These are phyloP conservation scores for Chironex yamaguchii DNA, from an alignment of 30 jellyfish, hydroid and myxozoan species.

Conservation along the genomic window DNA sequence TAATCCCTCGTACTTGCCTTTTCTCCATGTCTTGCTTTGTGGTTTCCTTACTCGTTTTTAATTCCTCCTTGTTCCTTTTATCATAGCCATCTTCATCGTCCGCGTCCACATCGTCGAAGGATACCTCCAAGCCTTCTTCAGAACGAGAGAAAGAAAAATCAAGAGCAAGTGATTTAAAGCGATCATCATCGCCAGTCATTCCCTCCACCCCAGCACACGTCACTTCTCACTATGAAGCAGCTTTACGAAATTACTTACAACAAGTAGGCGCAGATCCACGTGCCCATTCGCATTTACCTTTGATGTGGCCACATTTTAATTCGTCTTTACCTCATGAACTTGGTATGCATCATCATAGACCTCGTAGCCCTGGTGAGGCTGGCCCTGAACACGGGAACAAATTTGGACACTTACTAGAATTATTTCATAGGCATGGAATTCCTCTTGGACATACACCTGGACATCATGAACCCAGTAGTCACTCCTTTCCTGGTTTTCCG, in stretches of 20 bases:
- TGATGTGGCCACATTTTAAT: slow-evolving; percentile 73
- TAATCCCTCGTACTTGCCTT: too few relatives aligned
- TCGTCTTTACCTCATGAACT: slow-evolving; percentile 77
- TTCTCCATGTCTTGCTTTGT: background rate
- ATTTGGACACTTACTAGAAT: slow-evolving; percentile 70
- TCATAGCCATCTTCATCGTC: too few relatives aligned
- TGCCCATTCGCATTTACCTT: slow-evolving; percentile 67
- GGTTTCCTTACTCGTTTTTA: too few relatives aligned
- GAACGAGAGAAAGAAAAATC: slow-evolving; percentile 38
- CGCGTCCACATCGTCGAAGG: slow-evolving; percentile 5
- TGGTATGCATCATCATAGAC: slow-evolving; percentile 47
- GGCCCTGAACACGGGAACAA: slow-evolving; percentile 53
- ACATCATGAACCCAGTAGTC: slow-evolving; percentile 46
- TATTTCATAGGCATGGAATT: slow-evolving; percentile 67
- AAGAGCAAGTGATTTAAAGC: slow-evolving; percentile 28
- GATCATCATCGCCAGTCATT: slow-evolving; percentile 63
- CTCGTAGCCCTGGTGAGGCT: slow-evolving; percentile 69
- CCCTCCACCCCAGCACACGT: slow-evolving; percentile 95
- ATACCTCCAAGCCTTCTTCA: background rate
- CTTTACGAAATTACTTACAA: slow-evolving; percentile 63
- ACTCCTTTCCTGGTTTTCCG: slow-evolving; percentile 69
- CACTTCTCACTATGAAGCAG: slow-evolving; percentile 86
- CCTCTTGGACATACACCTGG: slow-evolving; percentile 60
- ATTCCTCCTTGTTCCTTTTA: too few relatives aligned
- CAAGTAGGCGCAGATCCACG: slow-evolving; percentile 73